phyloP scores from a whole-genome alignment of 2,797 vertebrate genomes.

The Avahi laniger region DNA sequence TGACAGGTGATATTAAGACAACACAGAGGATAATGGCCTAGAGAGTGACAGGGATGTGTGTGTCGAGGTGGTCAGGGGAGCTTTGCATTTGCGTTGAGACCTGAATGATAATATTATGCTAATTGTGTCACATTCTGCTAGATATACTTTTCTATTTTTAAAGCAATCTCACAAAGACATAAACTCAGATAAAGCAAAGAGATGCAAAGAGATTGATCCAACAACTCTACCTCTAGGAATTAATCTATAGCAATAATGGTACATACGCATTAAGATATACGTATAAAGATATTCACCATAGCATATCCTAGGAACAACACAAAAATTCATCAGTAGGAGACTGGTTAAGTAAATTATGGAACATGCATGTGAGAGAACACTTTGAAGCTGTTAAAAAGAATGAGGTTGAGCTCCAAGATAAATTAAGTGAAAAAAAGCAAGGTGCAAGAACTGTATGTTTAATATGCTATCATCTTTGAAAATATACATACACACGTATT shows the following conservation, averaged over 20 bases:
- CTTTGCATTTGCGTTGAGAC: not conserved
- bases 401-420: not conserved
- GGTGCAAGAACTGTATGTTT: not conserved
- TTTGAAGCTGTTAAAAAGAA: not conserved
- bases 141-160: not conserved
- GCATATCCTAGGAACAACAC: not conserved
- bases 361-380: not conserved
- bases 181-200: constrained; percentile 13
- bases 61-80: not conserved
- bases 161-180: not conserved
- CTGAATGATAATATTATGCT: not conserved
- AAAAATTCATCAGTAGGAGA: not conserved
- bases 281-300: not conserved
- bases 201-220: not conserved
- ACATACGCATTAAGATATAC: not conserved
- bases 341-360: not conserved
- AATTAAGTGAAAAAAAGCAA: not conserved
- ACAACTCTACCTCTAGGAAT: not conserved
- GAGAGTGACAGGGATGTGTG: not conserved
- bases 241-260: not conserved
- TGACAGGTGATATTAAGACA: not conserved
- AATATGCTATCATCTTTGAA: not conserved
- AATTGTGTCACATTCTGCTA: not conserved
- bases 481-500: not conserved
- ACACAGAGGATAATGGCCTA: not conserved